These are phyloP conservation scores for Falco novaeseelandiae DNA, from an alignment of 2,797 vertebrate genomes.

Conservation along the genomic window DNA sequence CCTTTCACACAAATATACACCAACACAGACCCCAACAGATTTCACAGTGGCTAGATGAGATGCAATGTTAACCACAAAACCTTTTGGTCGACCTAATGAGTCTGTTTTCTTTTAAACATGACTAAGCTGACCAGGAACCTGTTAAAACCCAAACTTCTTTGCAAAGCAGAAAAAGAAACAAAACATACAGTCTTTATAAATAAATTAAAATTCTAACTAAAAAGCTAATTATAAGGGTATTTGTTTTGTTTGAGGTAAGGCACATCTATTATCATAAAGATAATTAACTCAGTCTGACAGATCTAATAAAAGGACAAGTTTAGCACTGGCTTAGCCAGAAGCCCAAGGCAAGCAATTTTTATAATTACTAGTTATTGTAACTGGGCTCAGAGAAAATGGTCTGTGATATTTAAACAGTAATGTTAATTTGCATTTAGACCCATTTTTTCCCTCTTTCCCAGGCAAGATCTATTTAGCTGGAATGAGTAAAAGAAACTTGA, in stretches of 20 bases:
- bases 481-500: slow-evolving; percentile 74
- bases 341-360: slow-evolving; percentile 87
- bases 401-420: slow-evolving; percentile 86
- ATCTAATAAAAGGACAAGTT: slow-evolving; percentile 87
- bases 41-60: background rate
- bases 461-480: slow-evolving; percentile 74
- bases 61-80: background rate
- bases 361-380: slow-evolving; percentile 89
- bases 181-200: slow-evolving; percentile 83
- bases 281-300: slow-evolving; percentile 88
- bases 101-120: background rate
- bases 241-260: slow-evolving; percentile 88
- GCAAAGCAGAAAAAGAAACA: slow-evolving; percentile 67
- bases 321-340: slow-evolving; percentile 84
- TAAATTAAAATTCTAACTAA: slow-evolving; percentile 85
- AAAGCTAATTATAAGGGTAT: slow-evolving; percentile 86
- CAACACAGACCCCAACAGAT: background rate
- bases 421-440: slow-evolving; percentile 84
- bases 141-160: slow-evolving; percentile 52
- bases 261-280: slow-evolving; percentile 89
- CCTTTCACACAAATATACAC: background rate
- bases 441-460: slow-evolving; percentile 54
- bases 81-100: background rate
- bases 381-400: slow-evolving; percentile 84
- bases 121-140: slow-evolving; percentile 50